A percentile compares a stretch with the other conserved stretches of the same genome.
Conservation (phyloP, 2,888 invertebrate species). For the Synergus itoensis region DNA sequence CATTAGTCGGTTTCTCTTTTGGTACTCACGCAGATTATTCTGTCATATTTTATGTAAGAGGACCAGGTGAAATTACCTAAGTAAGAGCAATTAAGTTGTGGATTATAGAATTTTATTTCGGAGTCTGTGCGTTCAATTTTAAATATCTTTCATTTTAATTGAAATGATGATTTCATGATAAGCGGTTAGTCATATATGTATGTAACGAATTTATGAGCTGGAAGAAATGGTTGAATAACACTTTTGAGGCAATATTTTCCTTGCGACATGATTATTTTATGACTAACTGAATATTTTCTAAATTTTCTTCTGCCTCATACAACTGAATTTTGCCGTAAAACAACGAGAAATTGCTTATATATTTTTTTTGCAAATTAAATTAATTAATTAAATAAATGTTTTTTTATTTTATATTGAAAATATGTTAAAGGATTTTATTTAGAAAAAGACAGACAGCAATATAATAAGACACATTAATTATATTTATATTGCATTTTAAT, state of each 20-base stretch:
- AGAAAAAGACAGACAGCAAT: not conserved
- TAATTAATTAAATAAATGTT: not conserved
- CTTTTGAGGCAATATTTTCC: not conserved
- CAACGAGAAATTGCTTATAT: no score
- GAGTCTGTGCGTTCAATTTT: not conserved
- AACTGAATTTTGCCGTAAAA: no score
- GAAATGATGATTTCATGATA: not conserved
- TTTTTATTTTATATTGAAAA: not conserved
- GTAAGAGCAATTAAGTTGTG: not conserved
- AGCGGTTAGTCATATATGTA: not conserved
- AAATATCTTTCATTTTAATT: not conserved
- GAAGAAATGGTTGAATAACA: not conserved
- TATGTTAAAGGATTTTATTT: not conserved
- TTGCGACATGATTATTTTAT: not conserved
- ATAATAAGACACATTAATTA: no score
- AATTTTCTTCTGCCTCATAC: no score
- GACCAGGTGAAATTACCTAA: conserved; percentile 20
- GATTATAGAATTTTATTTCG: not conserved
- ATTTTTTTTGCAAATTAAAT: no score
- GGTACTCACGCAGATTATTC: conserved; percentile 6
- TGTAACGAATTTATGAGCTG: not conserved
- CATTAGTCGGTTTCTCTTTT: conserved; percentile 34
- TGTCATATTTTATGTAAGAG: conserved; percentile 34
- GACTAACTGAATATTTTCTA: not conserved
- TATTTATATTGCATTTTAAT: no score